Evolutionary conservation across 2,113 vertebrate species (phyloP), one percentile per base, ranked within the genome.

Genomic region (Pelecanus crispus): DNA sequence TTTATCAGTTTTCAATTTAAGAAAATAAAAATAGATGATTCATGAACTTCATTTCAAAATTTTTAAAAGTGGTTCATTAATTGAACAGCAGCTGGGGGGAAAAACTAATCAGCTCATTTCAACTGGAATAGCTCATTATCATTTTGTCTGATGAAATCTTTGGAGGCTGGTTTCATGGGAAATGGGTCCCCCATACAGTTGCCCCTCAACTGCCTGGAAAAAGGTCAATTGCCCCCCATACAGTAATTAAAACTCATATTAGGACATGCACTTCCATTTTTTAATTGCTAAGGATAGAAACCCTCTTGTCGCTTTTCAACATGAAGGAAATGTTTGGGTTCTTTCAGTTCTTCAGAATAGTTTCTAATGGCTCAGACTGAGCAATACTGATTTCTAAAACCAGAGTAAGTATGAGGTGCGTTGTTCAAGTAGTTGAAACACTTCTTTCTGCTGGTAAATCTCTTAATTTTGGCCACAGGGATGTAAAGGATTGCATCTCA

Each of bases 21-120:
- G 91, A 90, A 97, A 94, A 94, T 94, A 96, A 96, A 96, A 97
- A 96, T 93, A 94, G 95, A 96, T 96, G 90, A 97, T 75, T 96
- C 95, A 92, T 87, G 94, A 94, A 96, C 49, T 96, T 97, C 68
- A n/a, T 96, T 96, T 94, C 88, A 95, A 82, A 92, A 87, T 71
- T 96, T 95, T 97, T 59, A 81, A 91, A 95, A 97, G 92, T 96
- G 94, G 53, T 94, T 95, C 91, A 95, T 96, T 97, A 97, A 96
- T 96, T 95, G 95, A 97, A 96, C 94, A 80, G 95, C 95, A 96
- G 95, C 92, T 95, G 95, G 90, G 90, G 92, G 86, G 55, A 90
- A 90, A 94, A 96, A 95, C 90, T 97, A 95, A 97, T 97, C 95
- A 96, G 80, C 90, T 96, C 95, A 85, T 96, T 97, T 97, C 95